A percentile compares a stretch with the other conserved stretches of the same genome.
These are phyloP conservation scores for Falco biarmicus DNA, from an alignment of 2,797 vertebrate genomes.

Conservation along the genomic window DNA sequence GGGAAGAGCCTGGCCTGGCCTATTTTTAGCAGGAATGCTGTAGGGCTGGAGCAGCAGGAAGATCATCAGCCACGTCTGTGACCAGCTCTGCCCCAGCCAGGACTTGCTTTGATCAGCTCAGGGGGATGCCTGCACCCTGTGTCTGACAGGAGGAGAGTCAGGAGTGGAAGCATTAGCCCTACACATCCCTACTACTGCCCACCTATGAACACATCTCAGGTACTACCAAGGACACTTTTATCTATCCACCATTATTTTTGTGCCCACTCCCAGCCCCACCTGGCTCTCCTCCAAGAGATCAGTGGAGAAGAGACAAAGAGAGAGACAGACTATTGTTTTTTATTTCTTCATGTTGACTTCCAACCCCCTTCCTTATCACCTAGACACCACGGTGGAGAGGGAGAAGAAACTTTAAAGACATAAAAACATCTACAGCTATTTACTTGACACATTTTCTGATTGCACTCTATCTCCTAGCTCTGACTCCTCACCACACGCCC, in stretches of 20 bases:
- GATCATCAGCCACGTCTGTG: not conserved
- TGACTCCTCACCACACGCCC: not conserved
- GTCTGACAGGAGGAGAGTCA: not conserved
- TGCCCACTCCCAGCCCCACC: not conserved
- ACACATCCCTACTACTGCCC: not conserved
- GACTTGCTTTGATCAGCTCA: not conserved
- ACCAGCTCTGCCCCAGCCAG: not conserved
- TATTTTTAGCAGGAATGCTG: slow-evolving; percentile 39
- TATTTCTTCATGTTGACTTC: not conserved
- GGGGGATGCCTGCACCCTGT: not conserved
- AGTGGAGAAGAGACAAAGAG: not conserved
- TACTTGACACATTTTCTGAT: not conserved
- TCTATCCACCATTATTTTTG: not conserved
- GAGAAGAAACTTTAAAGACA: not conserved
- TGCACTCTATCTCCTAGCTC: not conserved
- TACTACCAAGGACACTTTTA: not conserved
- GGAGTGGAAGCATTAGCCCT: not conserved
- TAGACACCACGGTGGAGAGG: not conserved
- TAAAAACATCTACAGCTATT: not conserved
- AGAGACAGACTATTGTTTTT: not conserved
- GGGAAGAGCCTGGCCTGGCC: not conserved
- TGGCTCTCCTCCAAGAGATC: not conserved
- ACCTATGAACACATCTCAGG: not conserved
- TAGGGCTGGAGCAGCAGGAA: slow-evolving; percentile 4
- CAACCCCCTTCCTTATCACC: not conserved